Evolutionary conservation across 2,888 invertebrate species (phyloP), one percentile per base, ranked within the genome.

Genomic region (Digitonthophagus gazella): DNA sequence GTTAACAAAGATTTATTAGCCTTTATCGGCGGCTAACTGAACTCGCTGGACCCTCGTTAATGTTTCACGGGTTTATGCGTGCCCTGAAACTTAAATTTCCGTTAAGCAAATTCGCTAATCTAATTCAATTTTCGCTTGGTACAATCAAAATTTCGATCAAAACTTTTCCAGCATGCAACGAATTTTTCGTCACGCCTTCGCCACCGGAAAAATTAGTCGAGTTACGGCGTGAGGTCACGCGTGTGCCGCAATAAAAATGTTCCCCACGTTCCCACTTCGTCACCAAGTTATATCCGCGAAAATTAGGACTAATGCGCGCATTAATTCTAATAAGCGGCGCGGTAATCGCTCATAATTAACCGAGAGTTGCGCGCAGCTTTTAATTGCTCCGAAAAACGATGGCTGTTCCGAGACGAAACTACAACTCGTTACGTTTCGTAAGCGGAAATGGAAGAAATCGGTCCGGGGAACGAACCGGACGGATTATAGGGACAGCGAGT

Each of bases 1-100:
- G 75, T 77, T 80, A 81, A 81, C 80, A 79, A 78, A 80, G 81
- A 81, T 81, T 81, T 81, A 81, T 81, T 80, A 80, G 78, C 78
- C 78, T 71, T 71, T 57, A 58, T 65, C 18, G 58, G 16, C 54
- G 44, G 69, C 54, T 61, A 65, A 66, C 66, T 61, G 55, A 56
- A 16, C 22, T 15, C 63, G 54, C 55, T 63, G 55, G 55, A 64
- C 64, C 64, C 67, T 63, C 20, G 67, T 67, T 63, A 44, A 54
- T 44, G n/a, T 63, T 2, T 56, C 28, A 44, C 28, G n/a, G n/a
- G n/a, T n/a, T n/a, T n/a, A n/a, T n/a, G 28, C 28, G 28, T 44
- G 28, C 28, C 11, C 11, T 44, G 28, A 44, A 44, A 44, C 8
- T 44, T 44, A 44, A 44, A 44, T 44, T 44, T 44, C 28, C 28